phyloP scores from a whole-genome alignment of 1,140 invertebrate genomes.

The Bombus impatiens region DNA sequence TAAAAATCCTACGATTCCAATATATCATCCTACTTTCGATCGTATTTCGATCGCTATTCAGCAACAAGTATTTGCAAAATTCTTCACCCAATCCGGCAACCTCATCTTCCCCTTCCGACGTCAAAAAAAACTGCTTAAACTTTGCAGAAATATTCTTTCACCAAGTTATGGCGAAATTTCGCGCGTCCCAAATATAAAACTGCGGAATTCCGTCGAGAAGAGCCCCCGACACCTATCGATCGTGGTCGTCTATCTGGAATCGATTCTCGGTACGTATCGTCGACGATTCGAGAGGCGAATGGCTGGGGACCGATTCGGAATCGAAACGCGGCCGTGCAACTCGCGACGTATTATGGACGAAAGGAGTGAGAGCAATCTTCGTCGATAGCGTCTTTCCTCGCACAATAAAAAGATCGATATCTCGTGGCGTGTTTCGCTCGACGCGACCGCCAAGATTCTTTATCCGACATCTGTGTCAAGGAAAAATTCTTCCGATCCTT shows the following conservation, averaged over 20 bases:
- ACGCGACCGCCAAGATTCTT: constrained; percentile 63
- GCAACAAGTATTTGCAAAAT: too few species aligned
- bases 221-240: constrained; percentile 10
- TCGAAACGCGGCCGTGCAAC: constrained; percentile 25
- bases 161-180: neutral
- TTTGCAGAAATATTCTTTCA: neutral
- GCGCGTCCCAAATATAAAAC: neutral
- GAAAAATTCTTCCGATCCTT: constrained; percentile 62
- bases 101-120: too few species aligned
- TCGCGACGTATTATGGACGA: constrained; percentile 45
- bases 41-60: too few species aligned
- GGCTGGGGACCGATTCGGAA: constrained; percentile 16
- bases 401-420: constrained; percentile 53
- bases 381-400: constrained; percentile 24
- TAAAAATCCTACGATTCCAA: neutral
- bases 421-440: constrained; percentile 40
- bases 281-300: neutral
- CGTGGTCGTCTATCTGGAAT: constrained; percentile 18
- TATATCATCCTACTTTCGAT: neutral
- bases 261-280: constrained; percentile 30
- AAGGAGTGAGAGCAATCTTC: constrained; percentile 47
- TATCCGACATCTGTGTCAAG: constrained; percentile 67
- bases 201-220: neutral
- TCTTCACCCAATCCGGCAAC: too few species aligned
- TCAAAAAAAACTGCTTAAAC: neutral